Percentiles rank a stretch among this genome's conserved stretches.
phyloP scores from a whole-genome alignment of 2,113 vertebrate species.

The Mystacornis crossleyi region DNA sequence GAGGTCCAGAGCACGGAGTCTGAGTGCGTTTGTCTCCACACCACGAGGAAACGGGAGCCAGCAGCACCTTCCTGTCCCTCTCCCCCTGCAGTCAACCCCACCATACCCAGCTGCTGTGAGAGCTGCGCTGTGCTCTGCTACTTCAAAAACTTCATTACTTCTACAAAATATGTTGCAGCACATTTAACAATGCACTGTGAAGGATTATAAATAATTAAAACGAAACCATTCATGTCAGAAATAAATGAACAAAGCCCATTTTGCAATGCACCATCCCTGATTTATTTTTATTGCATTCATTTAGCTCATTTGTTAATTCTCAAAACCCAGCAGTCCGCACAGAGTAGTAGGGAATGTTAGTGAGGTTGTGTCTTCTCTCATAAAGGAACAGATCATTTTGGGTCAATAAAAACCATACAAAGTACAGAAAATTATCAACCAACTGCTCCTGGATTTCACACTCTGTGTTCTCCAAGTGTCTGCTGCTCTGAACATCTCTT shows the following conservation, averaged over 20 bases:
- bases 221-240: constrained; percentile 59
- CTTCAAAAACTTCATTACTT: constrained; percentile 33
- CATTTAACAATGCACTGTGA: constrained; percentile 30
- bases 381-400: neutral
- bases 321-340: neutral
- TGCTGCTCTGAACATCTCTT: neutral
- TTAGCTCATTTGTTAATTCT: constrained; percentile 50
- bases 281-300: constrained; percentile 59
- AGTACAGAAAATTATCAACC: neutral
- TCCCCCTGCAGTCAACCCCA: neutral
- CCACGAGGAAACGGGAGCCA: neutral
- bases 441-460: neutral
- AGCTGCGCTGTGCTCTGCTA: neutral
- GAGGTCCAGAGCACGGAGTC: neutral
- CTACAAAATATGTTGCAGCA: constrained; percentile 18
- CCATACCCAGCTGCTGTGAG: neutral
- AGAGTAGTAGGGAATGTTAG: neutral
- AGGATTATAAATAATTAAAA: constrained; percentile 70
- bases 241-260: constrained; percentile 62
- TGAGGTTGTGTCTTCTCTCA: neutral
- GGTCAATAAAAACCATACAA: neutral
- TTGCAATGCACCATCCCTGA: constrained; percentile 46
- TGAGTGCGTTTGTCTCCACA: neutral
- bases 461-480: neutral
- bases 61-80: neutral